phyloP scores from a whole-genome alignment of 2,113 vertebrate species.

The Hystrix cristata region DNA sequence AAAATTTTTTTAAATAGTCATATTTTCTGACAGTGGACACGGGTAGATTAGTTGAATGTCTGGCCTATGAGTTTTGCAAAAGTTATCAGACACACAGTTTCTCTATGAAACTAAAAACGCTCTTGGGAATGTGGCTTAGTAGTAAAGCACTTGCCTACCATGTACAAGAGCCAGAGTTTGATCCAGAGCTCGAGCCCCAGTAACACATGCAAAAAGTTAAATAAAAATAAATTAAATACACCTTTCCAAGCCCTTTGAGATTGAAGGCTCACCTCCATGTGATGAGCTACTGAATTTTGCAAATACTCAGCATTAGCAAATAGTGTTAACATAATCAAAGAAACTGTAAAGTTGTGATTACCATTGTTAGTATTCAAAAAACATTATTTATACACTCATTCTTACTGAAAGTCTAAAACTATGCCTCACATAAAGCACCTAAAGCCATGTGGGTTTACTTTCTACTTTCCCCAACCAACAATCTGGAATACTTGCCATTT shows the following conservation, averaged over 20 bases:
- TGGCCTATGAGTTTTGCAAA: not conserved
- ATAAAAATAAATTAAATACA: not conserved
- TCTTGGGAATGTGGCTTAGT: not conserved
- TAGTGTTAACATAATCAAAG: not conserved
- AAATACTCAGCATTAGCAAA: not conserved
- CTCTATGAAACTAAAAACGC: not conserved
- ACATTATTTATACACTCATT: not conserved
- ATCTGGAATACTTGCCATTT: not conserved
- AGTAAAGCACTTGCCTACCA: not conserved
- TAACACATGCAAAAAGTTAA: not conserved
- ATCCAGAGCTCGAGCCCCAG: not conserved
- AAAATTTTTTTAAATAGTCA: not conserved
- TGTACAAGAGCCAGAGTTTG: not conserved
- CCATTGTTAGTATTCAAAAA: constrained; percentile 34
- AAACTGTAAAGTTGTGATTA: not conserved
- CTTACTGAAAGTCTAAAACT: not conserved
- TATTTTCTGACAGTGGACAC: not conserved
- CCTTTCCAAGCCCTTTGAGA: not conserved
- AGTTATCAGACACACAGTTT: not conserved
- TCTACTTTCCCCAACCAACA: not conserved
- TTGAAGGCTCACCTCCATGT: not conserved
- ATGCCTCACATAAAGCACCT: not conserved
- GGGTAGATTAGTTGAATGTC: not conserved
- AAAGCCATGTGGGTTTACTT: not conserved
- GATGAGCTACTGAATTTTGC: not conserved